phyloP scores from a whole-genome alignment of 2,797 vertebrate species.

The Petrocephalus sullivani region DNA sequence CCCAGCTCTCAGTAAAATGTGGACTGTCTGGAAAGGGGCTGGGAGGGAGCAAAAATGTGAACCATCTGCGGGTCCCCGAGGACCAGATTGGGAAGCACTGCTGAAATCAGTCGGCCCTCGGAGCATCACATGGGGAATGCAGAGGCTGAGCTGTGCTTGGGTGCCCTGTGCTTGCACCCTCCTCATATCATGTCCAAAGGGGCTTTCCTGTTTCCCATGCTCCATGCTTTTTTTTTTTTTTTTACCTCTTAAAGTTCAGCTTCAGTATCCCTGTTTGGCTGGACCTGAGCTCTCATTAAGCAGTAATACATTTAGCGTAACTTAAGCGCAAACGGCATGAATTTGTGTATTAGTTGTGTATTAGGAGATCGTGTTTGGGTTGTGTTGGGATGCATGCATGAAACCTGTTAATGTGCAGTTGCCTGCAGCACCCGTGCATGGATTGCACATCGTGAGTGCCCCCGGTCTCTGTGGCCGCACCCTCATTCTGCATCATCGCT shows the following conservation, averaged over 20 bases:
- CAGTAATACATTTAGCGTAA: not conserved
- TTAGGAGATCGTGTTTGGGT: not conserved
- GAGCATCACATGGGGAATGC: not conserved
- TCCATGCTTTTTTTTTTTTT: not conserved
- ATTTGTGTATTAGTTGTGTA: not conserved
- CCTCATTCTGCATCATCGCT: not conserved
- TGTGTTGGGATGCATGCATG: not conserved
- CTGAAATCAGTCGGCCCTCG: not conserved
- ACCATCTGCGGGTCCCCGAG: not conserved
- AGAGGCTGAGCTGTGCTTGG: not conserved
- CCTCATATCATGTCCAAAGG: not conserved
- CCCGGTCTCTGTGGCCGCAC: constrained; percentile 14
- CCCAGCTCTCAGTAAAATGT: not conserved
- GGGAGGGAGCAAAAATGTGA: not conserved
- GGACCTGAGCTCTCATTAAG: not conserved
- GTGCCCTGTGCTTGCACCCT: not conserved
- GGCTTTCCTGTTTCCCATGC: not conserved
- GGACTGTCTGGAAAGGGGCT: not conserved
- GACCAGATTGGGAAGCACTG: not conserved
- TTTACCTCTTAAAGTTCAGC: not conserved
- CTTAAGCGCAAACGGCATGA: not conserved
- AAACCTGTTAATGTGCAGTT: not conserved
- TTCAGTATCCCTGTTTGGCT: not conserved
- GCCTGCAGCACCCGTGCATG: not conserved
- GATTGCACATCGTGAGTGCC: not conserved